Evolutionary conservation across 2,888 invertebrate genomes (phyloP).

Genomic region (Holacanthella duospinosa): DNA sequence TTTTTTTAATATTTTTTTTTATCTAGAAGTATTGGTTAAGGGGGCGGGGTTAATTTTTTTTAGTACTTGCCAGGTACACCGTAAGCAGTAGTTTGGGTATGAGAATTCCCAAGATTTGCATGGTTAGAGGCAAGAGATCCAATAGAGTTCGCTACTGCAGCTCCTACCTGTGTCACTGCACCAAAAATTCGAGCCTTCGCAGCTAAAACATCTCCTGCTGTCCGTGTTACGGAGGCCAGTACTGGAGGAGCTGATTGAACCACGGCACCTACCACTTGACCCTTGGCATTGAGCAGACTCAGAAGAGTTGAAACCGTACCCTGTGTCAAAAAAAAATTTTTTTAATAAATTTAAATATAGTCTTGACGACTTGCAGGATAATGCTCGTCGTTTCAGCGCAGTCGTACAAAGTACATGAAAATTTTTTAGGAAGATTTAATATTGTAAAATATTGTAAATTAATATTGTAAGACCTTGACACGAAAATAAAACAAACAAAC

Average conservation of each 20-base stretch:
- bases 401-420: no score
- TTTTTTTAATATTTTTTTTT: background rate
- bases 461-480: background rate
- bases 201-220: conserved; percentile 37
- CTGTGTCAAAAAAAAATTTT: conserved; percentile 14
- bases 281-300: conserved; percentile 38
- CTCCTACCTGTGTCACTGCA: conserved; percentile 38
- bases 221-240: conserved; percentile 36
- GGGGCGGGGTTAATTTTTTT: background rate
- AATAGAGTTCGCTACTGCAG: conserved; percentile 38
- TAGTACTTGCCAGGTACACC: conserved; percentile 24
- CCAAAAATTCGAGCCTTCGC: conserved; percentile 38
- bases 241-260: conserved; percentile 38
- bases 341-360: background rate
- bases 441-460: no score
- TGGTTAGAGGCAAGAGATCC: conserved; percentile 36
- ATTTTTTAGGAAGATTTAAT: no score
- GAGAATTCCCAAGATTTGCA: conserved; percentile 23
- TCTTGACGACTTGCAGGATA: no score
- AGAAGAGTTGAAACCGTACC: conserved; percentile 37
- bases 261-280: conserved; percentile 38
- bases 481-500: no score
- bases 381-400: no score
- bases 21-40: background rate
- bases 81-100: conserved; percentile 16